phyloP scores from a whole-genome alignment of 2,888 invertebrate genomes.

The Hesperia comma region DNA sequence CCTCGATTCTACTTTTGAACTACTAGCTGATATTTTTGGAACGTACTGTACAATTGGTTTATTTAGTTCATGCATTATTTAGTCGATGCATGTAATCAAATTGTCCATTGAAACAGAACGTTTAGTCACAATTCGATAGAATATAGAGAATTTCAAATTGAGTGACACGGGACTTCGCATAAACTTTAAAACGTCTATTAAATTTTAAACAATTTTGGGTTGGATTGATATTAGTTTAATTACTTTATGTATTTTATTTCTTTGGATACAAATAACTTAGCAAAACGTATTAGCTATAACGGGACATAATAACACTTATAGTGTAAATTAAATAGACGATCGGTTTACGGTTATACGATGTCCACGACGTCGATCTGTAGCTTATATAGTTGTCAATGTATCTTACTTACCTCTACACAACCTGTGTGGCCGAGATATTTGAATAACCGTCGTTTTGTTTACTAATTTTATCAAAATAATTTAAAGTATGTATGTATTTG shows the following conservation, averaged over 20 bases:
- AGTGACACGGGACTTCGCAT: too few relatives aligned
- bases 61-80: neutral
- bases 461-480: too few relatives aligned
- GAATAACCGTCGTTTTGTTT: too few relatives aligned
- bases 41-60: neutral
- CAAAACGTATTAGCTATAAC: neutral
- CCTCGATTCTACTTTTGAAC: too few relatives aligned
- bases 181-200: too few relatives aligned
- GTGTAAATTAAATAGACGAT: neutral
- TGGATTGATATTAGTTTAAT: too few relatives aligned
- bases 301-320: neutral
- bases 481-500: too few relatives aligned
- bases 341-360: neutral
- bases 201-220: too few relatives aligned
- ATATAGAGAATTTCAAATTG: neutral
- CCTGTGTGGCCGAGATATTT: neutral
- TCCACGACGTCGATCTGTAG: neutral
- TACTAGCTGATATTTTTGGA: neutral
- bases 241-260: too few relatives aligned
- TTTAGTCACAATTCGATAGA: constrained; percentile 8
- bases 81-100: neutral
- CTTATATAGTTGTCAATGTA: neutral
- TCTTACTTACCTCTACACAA: neutral
- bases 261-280: neutral
- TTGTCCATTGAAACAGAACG: constrained; percentile 2